Evolutionary conservation across 2,797 vertebrate genomes (phyloP).

Genomic region (Micropoecilia bifurca): DNA sequence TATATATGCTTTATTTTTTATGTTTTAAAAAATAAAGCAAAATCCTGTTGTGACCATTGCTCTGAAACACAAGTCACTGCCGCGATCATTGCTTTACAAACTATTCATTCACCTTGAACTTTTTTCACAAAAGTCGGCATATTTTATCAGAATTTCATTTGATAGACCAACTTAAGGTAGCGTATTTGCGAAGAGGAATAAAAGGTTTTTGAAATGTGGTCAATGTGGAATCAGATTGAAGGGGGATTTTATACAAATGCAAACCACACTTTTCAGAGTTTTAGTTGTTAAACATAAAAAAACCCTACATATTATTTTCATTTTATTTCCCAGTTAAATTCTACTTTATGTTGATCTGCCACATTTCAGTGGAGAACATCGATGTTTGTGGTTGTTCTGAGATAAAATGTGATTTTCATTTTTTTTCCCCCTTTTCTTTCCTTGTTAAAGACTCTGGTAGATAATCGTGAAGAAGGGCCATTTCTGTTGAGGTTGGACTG

Average conservation of each 20-base stretch:
- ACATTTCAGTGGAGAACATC: not conserved
- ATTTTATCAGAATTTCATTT: too few relatives aligned
- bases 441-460: slow-evolving; percentile 76
- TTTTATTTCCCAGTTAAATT: not conserved
- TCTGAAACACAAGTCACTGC: too few relatives aligned
- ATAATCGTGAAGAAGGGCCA: slow-evolving; percentile 85
- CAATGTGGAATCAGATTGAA: not conserved
- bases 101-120: too few relatives aligned
- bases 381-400: not conserved
- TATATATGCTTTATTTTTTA: too few relatives aligned
- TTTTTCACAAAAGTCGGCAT: too few relatives aligned
- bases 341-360: not conserved
- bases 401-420: not conserved
- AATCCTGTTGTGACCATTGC: too few relatives aligned
- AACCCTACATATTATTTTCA: not conserved
- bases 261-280: not conserved
- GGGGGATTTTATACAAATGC: not conserved
- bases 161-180: too few relatives aligned
- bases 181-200: too few relatives aligned
- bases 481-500: slow-evolving; percentile 80
- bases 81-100: too few relatives aligned
- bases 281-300: not conserved
- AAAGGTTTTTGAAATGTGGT: too few relatives aligned
- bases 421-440: not conserved
- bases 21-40: too few relatives aligned